phyloP scores from a whole-genome alignment of 2,888 invertebrate species.

The Drosophila peninsularis region DNA sequence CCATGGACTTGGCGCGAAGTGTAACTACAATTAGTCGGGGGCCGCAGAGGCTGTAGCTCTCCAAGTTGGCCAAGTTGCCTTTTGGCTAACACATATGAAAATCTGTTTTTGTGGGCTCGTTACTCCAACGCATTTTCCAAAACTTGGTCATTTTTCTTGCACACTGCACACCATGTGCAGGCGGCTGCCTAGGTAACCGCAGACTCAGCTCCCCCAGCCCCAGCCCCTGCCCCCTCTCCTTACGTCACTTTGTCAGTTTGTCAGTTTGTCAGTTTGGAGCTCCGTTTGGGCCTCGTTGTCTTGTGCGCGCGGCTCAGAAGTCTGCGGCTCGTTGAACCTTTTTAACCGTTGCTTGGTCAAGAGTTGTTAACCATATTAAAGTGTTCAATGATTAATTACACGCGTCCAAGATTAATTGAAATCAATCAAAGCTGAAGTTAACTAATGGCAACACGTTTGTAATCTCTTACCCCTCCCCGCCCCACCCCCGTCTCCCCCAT shows the following conservation, averaged over 20 bases:
- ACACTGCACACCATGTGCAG: slow-evolving; percentile 25
- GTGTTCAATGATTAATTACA: slow-evolving; percentile 85
- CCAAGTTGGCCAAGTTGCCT: slow-evolving; percentile 40
- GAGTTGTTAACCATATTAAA: slow-evolving; percentile 85
- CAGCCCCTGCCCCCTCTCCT: slow-evolving; percentile 21
- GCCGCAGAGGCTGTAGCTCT: slow-evolving; percentile 38
- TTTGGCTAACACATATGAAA: slow-evolving; percentile 61
- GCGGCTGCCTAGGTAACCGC: slow-evolving; percentile 63
- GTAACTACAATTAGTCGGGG: slow-evolving; percentile 75
- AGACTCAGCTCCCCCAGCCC: slow-evolving; percentile 8
- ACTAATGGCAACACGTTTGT: slow-evolving; percentile 85
- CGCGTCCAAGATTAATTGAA: slow-evolving; percentile 85
- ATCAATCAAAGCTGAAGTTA: slow-evolving; percentile 85
- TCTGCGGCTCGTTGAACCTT: slow-evolving; percentile 80
- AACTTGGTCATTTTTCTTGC: slow-evolving; percentile 71
- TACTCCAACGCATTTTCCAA: slow-evolving; percentile 81
- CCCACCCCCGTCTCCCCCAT: slow-evolving; percentile 14
- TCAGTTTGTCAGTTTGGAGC: slow-evolving; percentile 61
- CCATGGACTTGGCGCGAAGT: slow-evolving; percentile 67
- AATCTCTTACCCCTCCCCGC: slow-evolving; percentile 52
- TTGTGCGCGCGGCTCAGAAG: slow-evolving; percentile 35
- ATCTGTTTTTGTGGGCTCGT: slow-evolving; percentile 51
- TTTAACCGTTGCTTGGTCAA: slow-evolving; percentile 83
- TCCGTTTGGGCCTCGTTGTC: slow-evolving; percentile 36
- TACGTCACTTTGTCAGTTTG: slow-evolving; percentile 73